Base-by-base conservation (phyloP, 1,140 invertebrate species). In the Plutomurus gul region DNA sequence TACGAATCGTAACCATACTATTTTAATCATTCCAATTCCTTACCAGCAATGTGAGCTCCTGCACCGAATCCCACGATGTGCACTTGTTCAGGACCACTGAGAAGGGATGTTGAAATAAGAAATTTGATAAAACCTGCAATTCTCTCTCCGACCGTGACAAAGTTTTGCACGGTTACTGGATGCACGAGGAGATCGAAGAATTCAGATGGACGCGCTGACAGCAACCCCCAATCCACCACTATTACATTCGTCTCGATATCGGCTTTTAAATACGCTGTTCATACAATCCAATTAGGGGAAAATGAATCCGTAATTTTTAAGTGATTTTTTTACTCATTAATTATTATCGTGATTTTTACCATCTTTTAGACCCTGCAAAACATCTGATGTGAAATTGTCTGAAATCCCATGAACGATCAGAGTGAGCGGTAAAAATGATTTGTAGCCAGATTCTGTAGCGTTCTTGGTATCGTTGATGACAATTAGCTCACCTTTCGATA, bases 211-310 rank as follows among this genome's bases (percentile, higher is more conserved):
- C 71, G 77, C 3, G 77, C 75, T 10, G 77, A 74, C 25, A 79
- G 49, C 20, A 36, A 36, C 33, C 77, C 77, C 77, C 77, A 79
- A 18, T 79, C 72, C 4, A 79, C 77, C 20, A 79, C 4, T 13
- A 79, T 33, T 13, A 79, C 49, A 25, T 79, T 79, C 37, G 71
- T 79, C 16, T 60, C 36, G 7, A 33, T 65, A 39, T 16, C 1
- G 7, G n/a, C 2, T 8, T n/a, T 30, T 18, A 74, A 13, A 6
- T 33, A 74, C 36, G 27, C 43, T 47, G n/a, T n/a, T n/a, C n/a
- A n/a, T n/a, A n/a, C n/a, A 27, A 47, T 3, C 22, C 20, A 72
- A 11, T 16, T 1, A 72, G 8, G 20, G 13, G 6, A 20, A 49
- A 2, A 49, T 4, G 20, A 49, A 1, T 49, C n/a, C 20, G n/a